Evolutionary conservation across 2,113 vertebrate species (phyloP), one percentile per base, ranked within the genome.

Genomic region (Erpornis zantholeuca): DNA sequence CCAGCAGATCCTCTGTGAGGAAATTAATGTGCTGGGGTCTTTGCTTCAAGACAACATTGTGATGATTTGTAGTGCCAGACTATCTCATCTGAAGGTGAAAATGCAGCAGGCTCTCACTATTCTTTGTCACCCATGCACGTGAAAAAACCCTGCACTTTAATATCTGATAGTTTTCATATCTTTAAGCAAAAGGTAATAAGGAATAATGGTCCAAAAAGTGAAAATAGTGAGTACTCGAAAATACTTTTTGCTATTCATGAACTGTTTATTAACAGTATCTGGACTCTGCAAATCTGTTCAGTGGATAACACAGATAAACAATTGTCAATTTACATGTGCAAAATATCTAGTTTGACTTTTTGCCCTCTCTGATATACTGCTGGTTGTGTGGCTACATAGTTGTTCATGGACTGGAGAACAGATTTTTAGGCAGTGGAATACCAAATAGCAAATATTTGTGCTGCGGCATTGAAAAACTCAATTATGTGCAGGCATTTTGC

Each of bases 401-500:
- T 88, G 14, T 52, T 88, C 47, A 45, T 42, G 44, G 69, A 17
- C 56, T 68, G 71, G 42, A 92, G 85, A 53, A 49, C 28, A 60
- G 60, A 83, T 78, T 94, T 92, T 90, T 76, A 91, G 77, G 87
- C 57, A 81, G 64, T n/a, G 33, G 89, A 94, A 94, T 95, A 88
- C 73, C 75, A 75, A 96, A 77, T 6, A 88, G 92, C 81, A 97
- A 96, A 93, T 90, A 96, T 90, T 96, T 95, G 90, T 93, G 75
- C 82, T 83, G 49, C 80, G 86, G 92, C 87, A 94, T 83, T 85
- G 90, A 94, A 80, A 96, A 94, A 92, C 85, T 96, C 80, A 91
- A 96, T 96, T 95, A 95, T 15, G 38, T 93, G 85, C 60, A 91
- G 68, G 76, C 88, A 86, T 96, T 96, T 97, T 95, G 72, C 60